A percentile compares a stretch with the other conserved stretches of the same genome.
phyloP scores from a whole-genome alignment of 2,888 invertebrate species.

The Brachyptera risi region DNA sequence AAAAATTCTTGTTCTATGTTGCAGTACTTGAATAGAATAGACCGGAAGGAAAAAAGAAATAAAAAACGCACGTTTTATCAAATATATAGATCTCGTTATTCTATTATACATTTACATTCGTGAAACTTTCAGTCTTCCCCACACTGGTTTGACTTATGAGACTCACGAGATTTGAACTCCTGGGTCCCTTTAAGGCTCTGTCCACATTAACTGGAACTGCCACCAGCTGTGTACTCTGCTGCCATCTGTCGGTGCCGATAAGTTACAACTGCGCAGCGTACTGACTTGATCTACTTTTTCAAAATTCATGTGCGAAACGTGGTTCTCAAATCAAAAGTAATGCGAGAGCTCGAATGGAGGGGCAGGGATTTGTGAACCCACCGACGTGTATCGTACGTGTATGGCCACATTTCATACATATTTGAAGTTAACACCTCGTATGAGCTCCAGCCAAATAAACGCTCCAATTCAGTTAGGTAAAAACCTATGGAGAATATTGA shows the following conservation, averaged over 20 bases:
- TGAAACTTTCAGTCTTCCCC: too few species aligned
- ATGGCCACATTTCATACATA: constrained; percentile 7
- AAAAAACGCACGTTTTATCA: too few species aligned
- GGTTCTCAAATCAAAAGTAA: constrained; percentile 9
- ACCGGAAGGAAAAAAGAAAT: too few species aligned
- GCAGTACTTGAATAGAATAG: too few species aligned
- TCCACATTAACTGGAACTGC: background rate
- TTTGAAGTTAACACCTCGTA: constrained; percentile 8
- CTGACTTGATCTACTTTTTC: constrained; percentile 7
- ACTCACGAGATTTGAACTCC: too few species aligned
- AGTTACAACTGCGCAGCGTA: constrained; percentile 5
- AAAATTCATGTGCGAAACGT: constrained; percentile 16
- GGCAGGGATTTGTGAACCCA: background rate
- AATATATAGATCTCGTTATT: too few species aligned
- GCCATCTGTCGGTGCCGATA: constrained; percentile 8
- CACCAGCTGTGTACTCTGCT: background rate
- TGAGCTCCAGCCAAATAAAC: background rate
- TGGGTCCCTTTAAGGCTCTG: too few species aligned
- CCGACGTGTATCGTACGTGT: background rate
- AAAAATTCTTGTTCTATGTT: too few species aligned
- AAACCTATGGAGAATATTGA: constrained; percentile 12
- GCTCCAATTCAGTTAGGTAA: constrained; percentile 1
- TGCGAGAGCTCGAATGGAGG: too few species aligned
- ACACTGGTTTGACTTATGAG: too few species aligned
- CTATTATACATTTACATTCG: too few species aligned